These are phyloP conservation scores for Mesocentrotus franciscanus DNA, from an alignment of 53 echinoderm and acorn worm species.

Conservation along the genomic window DNA sequence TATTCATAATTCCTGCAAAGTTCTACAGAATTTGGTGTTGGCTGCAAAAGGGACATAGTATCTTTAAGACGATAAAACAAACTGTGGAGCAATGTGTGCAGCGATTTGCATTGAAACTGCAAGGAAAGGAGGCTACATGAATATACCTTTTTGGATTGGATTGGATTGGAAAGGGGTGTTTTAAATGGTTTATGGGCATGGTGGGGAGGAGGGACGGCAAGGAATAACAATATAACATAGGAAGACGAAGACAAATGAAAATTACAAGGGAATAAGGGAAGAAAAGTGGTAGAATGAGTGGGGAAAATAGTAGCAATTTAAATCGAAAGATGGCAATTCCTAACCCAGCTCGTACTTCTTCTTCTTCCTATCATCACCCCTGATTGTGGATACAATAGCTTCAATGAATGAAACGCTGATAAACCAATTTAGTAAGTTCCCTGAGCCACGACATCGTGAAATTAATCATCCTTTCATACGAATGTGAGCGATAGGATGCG, in stretches of 20 bases:
- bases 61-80: too few species aligned
- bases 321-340: neutral
- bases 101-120: too few species aligned
- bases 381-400: constrained; percentile 10
- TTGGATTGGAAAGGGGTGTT: too few species aligned
- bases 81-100: too few species aligned
- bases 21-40: too few species aligned
- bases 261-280: neutral
- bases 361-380: neutral
- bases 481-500: constrained; percentile 17
- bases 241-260: neutral
- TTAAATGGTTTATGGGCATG: neutral
- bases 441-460: constrained; percentile 39
- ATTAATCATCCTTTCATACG: constrained; percentile 36
- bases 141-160: too few species aligned
- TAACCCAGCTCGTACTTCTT: neutral
- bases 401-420: constrained; percentile 21
- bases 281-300: neutral
- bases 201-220: neutral
- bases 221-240: neutral
- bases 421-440: constrained; percentile 21
- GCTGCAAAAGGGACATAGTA: too few species aligned
- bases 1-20: too few species aligned
- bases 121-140: too few species aligned
- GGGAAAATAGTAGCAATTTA: neutral